phyloP scores from a whole-genome alignment of 2,113 vertebrate genomes.

The Lophotis ruficrista region DNA sequence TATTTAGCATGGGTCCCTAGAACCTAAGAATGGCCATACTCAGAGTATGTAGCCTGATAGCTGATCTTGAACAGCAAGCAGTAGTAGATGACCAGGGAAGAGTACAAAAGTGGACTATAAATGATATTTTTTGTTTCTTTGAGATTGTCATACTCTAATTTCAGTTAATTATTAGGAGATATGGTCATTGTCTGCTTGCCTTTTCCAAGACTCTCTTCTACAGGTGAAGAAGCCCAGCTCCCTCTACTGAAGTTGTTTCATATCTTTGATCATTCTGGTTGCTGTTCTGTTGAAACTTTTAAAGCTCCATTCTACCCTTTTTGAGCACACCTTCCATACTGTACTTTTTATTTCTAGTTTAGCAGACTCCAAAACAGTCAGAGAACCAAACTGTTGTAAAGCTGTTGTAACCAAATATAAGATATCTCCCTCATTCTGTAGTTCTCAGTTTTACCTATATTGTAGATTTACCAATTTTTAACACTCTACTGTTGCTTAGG shows the following conservation, averaged over 20 bases:
- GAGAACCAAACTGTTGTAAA: background rate
- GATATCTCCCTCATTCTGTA: background rate
- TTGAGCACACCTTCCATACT: background rate
- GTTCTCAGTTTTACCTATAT: background rate
- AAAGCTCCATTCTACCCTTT: background rate
- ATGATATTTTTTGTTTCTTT: background rate
- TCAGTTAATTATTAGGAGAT: background rate
- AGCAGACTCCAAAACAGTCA: background rate
- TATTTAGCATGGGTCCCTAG: background rate
- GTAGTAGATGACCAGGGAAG: background rate
- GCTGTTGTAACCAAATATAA: background rate
- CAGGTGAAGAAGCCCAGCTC: no score
- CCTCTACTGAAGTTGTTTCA: no score
- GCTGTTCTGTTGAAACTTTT: background rate
- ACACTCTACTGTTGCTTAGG: background rate
- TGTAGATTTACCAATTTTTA: background rate
- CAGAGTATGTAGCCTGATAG: background rate
- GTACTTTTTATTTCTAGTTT: background rate
- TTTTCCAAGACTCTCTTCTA: no score
- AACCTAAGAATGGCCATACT: background rate
- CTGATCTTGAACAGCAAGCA: background rate
- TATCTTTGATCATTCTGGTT: no score
- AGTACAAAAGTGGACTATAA: background rate
- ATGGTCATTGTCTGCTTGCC: no score
- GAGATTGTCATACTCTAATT: background rate